These are phyloP conservation scores for Cavia aperea DNA, from an alignment of 2,113 vertebrate genomes.

Conservation along the genomic window DNA sequence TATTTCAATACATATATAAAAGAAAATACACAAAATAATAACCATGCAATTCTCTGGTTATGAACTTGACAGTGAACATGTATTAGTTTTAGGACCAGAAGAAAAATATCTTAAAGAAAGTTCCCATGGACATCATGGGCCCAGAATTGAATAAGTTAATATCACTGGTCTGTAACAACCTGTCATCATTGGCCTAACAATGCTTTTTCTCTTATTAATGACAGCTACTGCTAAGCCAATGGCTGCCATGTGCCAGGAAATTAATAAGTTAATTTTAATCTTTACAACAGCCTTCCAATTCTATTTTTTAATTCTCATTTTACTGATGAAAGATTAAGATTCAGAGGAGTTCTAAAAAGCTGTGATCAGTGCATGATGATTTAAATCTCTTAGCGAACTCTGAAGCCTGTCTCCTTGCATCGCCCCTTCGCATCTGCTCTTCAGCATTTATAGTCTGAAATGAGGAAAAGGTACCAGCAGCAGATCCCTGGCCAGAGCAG, in stretches of 20 bases:
- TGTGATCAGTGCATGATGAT: neutral
- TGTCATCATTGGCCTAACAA: neutral
- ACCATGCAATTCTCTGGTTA: neutral
- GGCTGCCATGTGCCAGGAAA: neutral
- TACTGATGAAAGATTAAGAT: neutral
- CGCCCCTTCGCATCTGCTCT: neutral
- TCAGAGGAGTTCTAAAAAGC: neutral
- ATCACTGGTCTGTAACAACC: neutral
- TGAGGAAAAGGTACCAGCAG: neutral
- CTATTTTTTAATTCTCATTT: neutral
- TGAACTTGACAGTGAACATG: neutral
- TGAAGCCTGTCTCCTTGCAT: neutral
- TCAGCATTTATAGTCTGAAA: neutral
- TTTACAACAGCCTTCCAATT: neutral
- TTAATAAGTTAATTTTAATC: neutral
- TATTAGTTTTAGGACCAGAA: neutral
- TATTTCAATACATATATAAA: neutral
- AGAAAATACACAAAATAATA: neutral
- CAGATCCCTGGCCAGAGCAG: neutral
- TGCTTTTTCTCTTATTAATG: neutral
- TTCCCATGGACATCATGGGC: neutral
- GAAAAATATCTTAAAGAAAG: neutral
- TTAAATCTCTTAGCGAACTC: constrained; percentile 17
- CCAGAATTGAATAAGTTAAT: neutral
- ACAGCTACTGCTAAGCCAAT: neutral